Percentiles rank a stretch among this genome's conserved stretches.
Conservation (phyloP, 2,113 vertebrate species). For the Nyctereutes procyonoides region DNA sequence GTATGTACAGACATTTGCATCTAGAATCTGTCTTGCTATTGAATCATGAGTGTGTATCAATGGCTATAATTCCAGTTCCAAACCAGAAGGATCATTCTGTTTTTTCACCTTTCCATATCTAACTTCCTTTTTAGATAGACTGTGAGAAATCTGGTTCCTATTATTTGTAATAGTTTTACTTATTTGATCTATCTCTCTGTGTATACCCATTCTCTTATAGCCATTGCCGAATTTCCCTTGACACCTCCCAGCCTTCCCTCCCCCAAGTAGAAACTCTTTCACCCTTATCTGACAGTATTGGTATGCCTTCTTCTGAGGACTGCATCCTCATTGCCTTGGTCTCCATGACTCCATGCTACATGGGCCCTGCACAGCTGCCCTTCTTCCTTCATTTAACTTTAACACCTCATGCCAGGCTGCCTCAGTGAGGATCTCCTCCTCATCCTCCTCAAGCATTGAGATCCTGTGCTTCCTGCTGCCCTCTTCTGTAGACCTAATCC, state of each 20-base stretch:
- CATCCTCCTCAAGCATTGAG: not conserved
- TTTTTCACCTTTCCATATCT: slow-evolving; percentile 24
- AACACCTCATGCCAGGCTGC: not conserved
- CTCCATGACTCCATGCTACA: not conserved
- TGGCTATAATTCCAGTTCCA: not conserved
- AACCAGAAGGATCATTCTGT: not conserved
- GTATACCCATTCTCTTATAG: not conserved
- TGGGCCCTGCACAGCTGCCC: not conserved
- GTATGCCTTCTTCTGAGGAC: not conserved
- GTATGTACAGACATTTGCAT: not conserved
- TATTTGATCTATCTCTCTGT: not conserved
- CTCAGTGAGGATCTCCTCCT: not conserved
- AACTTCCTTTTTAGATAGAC: slow-evolving; percentile 26
- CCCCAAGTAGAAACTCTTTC: not conserved
- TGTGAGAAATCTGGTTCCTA: not conserved
- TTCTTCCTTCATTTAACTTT: not conserved
- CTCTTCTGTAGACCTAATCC: not conserved
- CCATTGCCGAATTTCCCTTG: not conserved
- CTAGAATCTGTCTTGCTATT: not conserved
- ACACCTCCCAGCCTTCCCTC: not conserved
- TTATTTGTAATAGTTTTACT: not conserved
- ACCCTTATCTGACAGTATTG: not conserved
- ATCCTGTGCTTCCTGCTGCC: not conserved
- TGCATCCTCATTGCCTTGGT: not conserved
- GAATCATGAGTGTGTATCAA: not conserved